These are phyloP conservation scores for Eremobia ochroleuca DNA, from an alignment of 2,888 invertebrate genomes.

Conservation along the genomic window DNA sequence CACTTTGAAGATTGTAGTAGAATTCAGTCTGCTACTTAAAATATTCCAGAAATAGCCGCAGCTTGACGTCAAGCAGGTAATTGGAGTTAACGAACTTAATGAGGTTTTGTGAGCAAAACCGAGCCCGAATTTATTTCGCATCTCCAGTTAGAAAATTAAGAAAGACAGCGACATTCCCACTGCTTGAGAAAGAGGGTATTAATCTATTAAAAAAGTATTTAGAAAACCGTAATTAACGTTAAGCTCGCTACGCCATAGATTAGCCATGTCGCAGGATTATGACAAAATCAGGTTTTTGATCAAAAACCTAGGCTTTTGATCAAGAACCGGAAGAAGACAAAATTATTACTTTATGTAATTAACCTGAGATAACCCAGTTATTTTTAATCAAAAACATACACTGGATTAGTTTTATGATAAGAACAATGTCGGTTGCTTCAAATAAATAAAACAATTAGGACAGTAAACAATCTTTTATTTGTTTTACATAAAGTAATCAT, in stretches of 20 bases:
- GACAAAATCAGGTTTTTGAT: too few relatives aligned
- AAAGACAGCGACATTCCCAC: slow-evolving; percentile 36
- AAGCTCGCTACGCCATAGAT: neutral
- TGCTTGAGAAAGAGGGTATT: slow-evolving; percentile 1
- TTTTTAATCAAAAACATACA: too few relatives aligned
- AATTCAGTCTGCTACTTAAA: slow-evolving; percentile 32
- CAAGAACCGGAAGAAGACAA: too few relatives aligned
- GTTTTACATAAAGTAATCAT: too few relatives aligned
- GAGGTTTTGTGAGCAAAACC: slow-evolving; percentile 45
- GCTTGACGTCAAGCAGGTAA: slow-evolving; percentile 32
- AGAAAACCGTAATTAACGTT: neutral
- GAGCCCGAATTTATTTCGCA: slow-evolving; percentile 19
- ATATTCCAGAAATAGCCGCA: slow-evolving; percentile 30
- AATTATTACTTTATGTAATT: too few relatives aligned
- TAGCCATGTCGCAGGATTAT: too few relatives aligned
- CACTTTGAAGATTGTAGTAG: neutral
- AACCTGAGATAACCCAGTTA: too few relatives aligned
- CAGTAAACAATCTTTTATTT: too few relatives aligned
- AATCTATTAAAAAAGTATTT: slow-evolving; percentile 19
- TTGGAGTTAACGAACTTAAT: slow-evolving; percentile 43
- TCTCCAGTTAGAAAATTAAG: slow-evolving; percentile 40
- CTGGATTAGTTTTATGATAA: too few relatives aligned
- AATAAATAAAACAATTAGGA: too few relatives aligned
- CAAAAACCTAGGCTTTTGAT: too few relatives aligned
- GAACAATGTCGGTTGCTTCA: too few relatives aligned